Base-by-base conservation (phyloP, 2,888 invertebrate species). In the Campoplex capitator region DNA sequence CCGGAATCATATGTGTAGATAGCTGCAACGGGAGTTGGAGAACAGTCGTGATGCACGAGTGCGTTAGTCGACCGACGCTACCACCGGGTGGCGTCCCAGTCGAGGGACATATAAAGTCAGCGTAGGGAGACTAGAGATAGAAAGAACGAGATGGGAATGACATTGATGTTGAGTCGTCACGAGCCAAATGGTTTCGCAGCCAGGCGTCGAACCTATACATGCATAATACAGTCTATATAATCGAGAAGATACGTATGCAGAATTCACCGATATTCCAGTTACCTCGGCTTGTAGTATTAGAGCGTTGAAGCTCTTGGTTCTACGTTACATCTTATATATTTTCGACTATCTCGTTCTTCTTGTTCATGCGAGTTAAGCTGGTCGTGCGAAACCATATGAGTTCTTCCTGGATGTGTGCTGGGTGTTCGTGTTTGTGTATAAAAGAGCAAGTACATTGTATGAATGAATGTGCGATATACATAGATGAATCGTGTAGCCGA, bases 91-190 rank as follows among this genome's bases (percentile, higher is more conserved):
- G 77, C 82, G 68, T 70, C 78, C 54, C 71, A 16, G 51, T 77
- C 71, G 70, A 56, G 54, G 9, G 23, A 28, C n/a, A 35, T 32
- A 18, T 23, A 74, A 38, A 70, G 81, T 51, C 45, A 62, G 67
- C 45, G 71, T 0, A 38, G 1, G 16, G 76, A 45, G 23, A 13
- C 7, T 45, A n/a, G 62, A 48, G 42, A 18, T 7, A 54, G 62
- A 28, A 74, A 23, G 70, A 79, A 65, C 78, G 56, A 79, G 48
- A 51, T 35, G 82, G 42, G 65, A 9, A 81, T 86, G 83, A 70
- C 79, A 86, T 42, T 58, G 75, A 80, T 56, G 79, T 82, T 77
- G 65, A 81, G 73, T 75, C 83, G 75, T 83, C 79, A 73, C 67
- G 80, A 71, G 45, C 67, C 79, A 79, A 79, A 80, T 70, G 70